A percentile compares a stretch with the other conserved stretches of the same genome.
phyloP scores from a whole-genome alignment of 2,797 vertebrate species.

The Gymnocypris eckloni region DNA sequence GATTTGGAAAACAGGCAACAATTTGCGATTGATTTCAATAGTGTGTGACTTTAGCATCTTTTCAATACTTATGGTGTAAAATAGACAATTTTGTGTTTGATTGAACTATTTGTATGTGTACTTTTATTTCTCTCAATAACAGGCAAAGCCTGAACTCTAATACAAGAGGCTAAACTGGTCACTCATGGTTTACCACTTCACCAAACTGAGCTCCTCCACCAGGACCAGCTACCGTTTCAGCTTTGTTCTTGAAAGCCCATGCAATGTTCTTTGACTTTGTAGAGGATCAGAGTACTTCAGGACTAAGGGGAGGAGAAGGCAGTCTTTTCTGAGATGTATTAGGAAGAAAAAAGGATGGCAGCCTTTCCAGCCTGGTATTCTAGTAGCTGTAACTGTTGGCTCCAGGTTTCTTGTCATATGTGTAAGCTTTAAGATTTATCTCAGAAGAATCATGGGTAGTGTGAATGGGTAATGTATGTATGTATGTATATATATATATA shows the following conservation, averaged over 20 bases:
- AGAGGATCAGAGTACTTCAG: conserved; percentile 57
- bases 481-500: too few relatives aligned
- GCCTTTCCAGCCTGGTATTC: conserved; percentile 27
- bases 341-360: conserved; percentile 25
- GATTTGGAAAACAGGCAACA: not conserved
- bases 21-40: not conserved
- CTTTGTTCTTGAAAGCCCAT: conserved; percentile 62
- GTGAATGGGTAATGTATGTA: too few relatives aligned
- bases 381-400: conserved; percentile 32
- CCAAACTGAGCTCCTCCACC: conserved; percentile 37
- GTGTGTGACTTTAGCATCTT: not conserved
- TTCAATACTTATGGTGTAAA: not conserved
- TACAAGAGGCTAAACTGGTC: conserved; percentile 7
- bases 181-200: conserved; percentile 9
- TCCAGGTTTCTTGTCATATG: conserved; percentile 3
- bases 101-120: not conserved
- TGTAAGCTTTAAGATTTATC: not conserved
- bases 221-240: conserved; percentile 47
- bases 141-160: not conserved
- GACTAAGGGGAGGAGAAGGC: conserved; percentile 18
- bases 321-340: conserved; percentile 42
- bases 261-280: conserved; percentile 55
- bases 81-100: not conserved
- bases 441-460: not conserved
- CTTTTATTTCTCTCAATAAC: not conserved